A percentile compares a stretch with the other conserved stretches of the same genome.
Evolutionary conservation across 2,888 invertebrate genomes (phyloP).

Genomic region (Pheosia gnoma): DNA sequence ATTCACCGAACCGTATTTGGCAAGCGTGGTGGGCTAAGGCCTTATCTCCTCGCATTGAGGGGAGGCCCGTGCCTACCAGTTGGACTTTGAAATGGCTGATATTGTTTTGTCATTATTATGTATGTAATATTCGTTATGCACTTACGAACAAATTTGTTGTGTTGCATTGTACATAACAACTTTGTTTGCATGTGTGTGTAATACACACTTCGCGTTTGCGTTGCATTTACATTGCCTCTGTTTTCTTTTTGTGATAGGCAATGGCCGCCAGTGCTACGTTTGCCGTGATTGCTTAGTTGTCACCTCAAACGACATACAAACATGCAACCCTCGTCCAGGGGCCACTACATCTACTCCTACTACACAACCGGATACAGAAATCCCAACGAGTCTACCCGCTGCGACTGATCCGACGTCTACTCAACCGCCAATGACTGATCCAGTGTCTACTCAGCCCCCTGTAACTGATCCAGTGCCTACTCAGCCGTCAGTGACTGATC

Average conservation of each 20-base stretch:
- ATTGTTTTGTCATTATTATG: no score
- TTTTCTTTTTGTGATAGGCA: conserved; percentile 37
- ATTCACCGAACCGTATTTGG: no score
- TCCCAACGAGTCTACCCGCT: not conserved
- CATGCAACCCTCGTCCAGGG: conserved; percentile 33
- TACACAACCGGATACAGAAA: not conserved
- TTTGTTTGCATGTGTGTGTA: no score
- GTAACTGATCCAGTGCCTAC: not conserved
- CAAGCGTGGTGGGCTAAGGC: no score
- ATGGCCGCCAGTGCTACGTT: conserved; percentile 57
- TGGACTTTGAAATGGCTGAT: no score
- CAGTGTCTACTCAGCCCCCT: not conserved
- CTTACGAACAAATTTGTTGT: no score
- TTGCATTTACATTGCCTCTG: not conserved
- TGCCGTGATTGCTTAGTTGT: conserved; percentile 52
- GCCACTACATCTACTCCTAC: conserved; percentile 2
- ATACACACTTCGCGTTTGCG: no score
- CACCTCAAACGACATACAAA: conserved; percentile 36
- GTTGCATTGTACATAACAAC: no score
- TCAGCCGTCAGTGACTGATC: no score
- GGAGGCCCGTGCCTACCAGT: no score
- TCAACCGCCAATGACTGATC: not conserved
- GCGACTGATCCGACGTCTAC: not conserved
- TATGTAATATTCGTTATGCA: no score
- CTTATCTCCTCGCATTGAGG: no score